Evolutionary conservation across 1,140 invertebrate genomes (phyloP), one percentile per base, ranked within the genome.

Genomic region (Megathymus violae): DNA sequence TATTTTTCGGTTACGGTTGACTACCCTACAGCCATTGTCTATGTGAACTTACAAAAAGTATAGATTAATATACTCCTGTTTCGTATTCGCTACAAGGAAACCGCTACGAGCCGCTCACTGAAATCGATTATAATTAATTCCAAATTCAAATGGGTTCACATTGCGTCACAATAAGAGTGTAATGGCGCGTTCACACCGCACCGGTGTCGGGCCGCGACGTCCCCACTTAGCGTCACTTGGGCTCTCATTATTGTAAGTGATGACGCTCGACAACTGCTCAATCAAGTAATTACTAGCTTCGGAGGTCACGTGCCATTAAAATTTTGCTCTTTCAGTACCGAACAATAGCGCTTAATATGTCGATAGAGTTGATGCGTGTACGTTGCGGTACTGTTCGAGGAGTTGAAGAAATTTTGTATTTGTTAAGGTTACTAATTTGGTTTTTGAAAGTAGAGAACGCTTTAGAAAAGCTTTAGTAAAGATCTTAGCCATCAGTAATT

Each of bases 201-300:
- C 72, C 73, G 74, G 82, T 84, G 69, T 72, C 67, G 31, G 48
- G 46, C 69, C 63, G 83, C 79, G 84, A 84, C 76, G 67, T 87
- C 86, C 64, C 75, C 82, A 80, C 78, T 84, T 82, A 83, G 61
- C 68, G 63, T 76, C 77, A 78, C 80, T 76, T 73, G 67, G 62
- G 25, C 82, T 73, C 83, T 88, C 84, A 88, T 88, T 85, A 88
- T 60, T 66, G 68, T 79, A 88, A 87, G 82, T 88, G 79, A 87
- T 81, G 80, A 85, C 80, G 78, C 78, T 86, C 84, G 80, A 77
- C 76, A 77, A 85, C 74, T 75, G 66, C 82, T 84, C 85, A 86
- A 88, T 86, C 80, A 81, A 79, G 82, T 88, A 87, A 88, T 88
- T 87, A 85, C 82, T 82, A 74, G 69, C 68, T 78, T 56, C 64